phyloP scores from a whole-genome alignment of 2,888 invertebrate species.

The Brachyopa scutellaris region DNA sequence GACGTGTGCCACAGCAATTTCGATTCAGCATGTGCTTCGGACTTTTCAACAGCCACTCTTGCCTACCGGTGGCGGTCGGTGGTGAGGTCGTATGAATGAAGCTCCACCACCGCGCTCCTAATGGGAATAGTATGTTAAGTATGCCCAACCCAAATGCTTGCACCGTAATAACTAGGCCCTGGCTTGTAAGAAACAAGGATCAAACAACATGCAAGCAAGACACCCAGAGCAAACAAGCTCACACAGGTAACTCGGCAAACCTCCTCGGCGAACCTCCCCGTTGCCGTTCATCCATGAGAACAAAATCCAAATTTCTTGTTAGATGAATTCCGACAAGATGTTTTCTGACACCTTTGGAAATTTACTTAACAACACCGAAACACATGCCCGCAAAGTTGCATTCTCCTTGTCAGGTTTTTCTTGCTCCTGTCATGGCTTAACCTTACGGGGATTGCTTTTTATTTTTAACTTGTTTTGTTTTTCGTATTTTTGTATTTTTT shows the following conservation, averaged over 20 bases:
- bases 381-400: conserved; percentile 72
- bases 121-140: conserved; percentile 73
- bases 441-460: conserved; percentile 61
- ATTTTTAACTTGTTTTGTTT: conserved; percentile 8
- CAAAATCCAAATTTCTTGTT: conserved; percentile 82
- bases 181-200: conserved; percentile 71
- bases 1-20: conserved; percentile 73
- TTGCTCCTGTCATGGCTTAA: conserved; percentile 73
- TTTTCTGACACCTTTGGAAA: conserved; percentile 82
- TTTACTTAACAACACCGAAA: conserved; percentile 74
- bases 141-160: conserved; percentile 73
- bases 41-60: conserved; percentile 39
- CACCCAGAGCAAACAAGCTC: conserved; percentile 72
- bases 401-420: conserved; percentile 73
- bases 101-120: conserved; percentile 51
- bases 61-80: conserved; percentile 58
- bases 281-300: conserved; percentile 67
- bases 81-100: conserved; percentile 62
- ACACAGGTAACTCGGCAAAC: conserved; percentile 64
- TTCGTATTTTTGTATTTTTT: background rate
- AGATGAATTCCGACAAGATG: conserved; percentile 82
- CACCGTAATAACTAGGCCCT: conserved; percentile 72
- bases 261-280: conserved; percentile 26
- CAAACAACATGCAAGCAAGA: conserved; percentile 71
- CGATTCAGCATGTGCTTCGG: conserved; percentile 57